A percentile compares a stretch with the other conserved stretches of the same genome.
phyloP scores from a whole-genome alignment of 1,140 invertebrate genomes.

The Grapholita molesta region DNA sequence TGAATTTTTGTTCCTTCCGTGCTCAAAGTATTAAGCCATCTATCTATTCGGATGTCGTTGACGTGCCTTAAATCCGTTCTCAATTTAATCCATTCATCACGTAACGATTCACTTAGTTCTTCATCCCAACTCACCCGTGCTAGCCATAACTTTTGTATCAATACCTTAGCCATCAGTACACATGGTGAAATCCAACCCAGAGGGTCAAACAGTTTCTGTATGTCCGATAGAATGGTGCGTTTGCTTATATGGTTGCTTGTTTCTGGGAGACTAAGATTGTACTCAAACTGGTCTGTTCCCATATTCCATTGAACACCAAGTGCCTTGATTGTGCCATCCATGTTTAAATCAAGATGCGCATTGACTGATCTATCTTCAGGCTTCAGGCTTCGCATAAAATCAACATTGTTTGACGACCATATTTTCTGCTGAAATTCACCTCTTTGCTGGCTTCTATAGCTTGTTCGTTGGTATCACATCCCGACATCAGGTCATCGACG shows the following conservation, averaged over 20 bases:
- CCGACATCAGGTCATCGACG: conserved; percentile 69
- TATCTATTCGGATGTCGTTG: conserved; percentile 19
- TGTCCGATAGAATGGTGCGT: conserved; percentile 24
- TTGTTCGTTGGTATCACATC: conserved; percentile 36
- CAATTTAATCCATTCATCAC: conserved; percentile 15
- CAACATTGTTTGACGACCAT: conserved; percentile 33
- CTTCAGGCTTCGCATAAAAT: conserved; percentile 20
- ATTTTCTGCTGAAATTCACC: conserved; percentile 37
- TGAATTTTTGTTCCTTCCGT: conserved; percentile 19
- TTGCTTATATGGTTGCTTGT: conserved; percentile 20
- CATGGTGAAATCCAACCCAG: conserved; percentile 30
- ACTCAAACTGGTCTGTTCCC: background rate
- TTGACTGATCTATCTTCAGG: background rate
- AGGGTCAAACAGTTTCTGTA: conserved; percentile 31
- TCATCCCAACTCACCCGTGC: conserved; percentile 29
- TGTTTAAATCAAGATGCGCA: background rate
- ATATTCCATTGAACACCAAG: background rate
- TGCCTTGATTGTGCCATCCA: background rate
- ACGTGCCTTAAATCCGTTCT: conserved; percentile 2
- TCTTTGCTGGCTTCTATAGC: conserved; percentile 25
- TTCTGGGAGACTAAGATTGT: background rate
- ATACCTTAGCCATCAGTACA: conserved; percentile 29
- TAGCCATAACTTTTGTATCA: conserved; percentile 36
- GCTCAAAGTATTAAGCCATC: conserved; percentile 16
- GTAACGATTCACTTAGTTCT: conserved; percentile 13